Percentiles rank a stretch among this genome's conserved stretches.
These are phyloP conservation scores for Apis florea DNA, from an alignment of 1,140 invertebrate genomes.

Conservation along the genomic window DNA sequence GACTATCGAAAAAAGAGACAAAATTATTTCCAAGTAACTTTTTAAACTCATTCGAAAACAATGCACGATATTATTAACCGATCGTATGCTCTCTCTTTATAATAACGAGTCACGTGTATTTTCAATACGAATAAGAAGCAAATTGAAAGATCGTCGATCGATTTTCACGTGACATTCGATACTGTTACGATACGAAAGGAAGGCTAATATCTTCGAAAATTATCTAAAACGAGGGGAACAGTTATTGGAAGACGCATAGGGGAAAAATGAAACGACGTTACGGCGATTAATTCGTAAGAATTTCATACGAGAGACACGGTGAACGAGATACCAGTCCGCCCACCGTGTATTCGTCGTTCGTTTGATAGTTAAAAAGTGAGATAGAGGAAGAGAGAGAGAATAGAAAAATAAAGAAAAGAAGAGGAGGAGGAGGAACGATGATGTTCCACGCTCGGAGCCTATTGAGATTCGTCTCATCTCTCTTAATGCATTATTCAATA, in stretches of 20 bases:
- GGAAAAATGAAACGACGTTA: constrained; percentile 34
- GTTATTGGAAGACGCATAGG: constrained; percentile 15
- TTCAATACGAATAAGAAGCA: too few relatives aligned
- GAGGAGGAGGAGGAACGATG: background rate
- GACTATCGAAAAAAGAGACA: too few relatives aligned
- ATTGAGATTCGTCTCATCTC: constrained; percentile 58
- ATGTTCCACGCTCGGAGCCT: constrained; percentile 27
- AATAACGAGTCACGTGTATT: too few relatives aligned
- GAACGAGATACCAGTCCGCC: constrained; percentile 52
- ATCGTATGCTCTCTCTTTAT: too few relatives aligned
- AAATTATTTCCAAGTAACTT: too few relatives aligned
- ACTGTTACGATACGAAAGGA: too few relatives aligned
- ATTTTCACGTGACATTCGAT: too few relatives aligned
- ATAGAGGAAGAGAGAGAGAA: background rate
- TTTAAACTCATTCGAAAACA: too few relatives aligned
- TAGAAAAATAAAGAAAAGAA: background rate
- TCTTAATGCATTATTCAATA: constrained; percentile 56
- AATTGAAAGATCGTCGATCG: too few relatives aligned
- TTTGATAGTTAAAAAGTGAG: constrained; percentile 4
- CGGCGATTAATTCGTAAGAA: constrained; percentile 51
- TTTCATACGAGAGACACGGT: constrained; percentile 47
- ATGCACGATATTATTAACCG: too few relatives aligned
- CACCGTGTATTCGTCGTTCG: constrained; percentile 39
- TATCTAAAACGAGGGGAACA: background rate
- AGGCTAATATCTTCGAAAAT: constrained; percentile 1